These are phyloP conservation scores for Andrena flavipes DNA, from an alignment of 2,888 invertebrate species.

Conservation along the genomic window DNA sequence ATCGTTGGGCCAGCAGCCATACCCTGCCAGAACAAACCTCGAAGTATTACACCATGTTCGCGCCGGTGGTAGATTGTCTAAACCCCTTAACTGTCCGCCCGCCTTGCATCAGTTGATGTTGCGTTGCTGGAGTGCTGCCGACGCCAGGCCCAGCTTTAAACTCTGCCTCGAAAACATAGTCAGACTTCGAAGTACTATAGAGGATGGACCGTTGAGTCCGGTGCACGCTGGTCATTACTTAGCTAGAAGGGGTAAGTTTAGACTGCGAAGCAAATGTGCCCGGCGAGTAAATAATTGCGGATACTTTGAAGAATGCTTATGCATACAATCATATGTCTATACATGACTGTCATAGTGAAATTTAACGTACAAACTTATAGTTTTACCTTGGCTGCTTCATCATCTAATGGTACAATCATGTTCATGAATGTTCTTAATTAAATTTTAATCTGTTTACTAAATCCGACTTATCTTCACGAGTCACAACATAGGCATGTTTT, in stretches of 20 bases:
- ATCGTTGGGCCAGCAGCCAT: conserved; percentile 98
- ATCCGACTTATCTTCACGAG: conserved; percentile 3
- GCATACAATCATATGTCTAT: conserved; percentile 4
- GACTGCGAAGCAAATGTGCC: background rate
- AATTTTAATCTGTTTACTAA: conserved; percentile 21
- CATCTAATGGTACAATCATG: conserved; percentile 31
- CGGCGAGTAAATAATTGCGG: background rate
- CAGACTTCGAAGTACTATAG: conserved; percentile 77
- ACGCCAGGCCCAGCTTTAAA: conserved; percentile 94
- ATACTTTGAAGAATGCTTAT: conserved; percentile 13
- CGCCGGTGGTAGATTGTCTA: conserved; percentile 93
- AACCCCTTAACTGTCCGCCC: conserved; percentile 94
- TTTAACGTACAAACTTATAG: background rate
- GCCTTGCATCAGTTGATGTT: conserved; percentile 93
- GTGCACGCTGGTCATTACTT: conserved; percentile 82
- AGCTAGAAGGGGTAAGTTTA: conserved; percentile 77
- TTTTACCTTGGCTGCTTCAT: conserved; percentile 38
- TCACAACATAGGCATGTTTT: conserved; percentile 36
- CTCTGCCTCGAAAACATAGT: conserved; percentile 89
- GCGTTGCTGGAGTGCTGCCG: conserved; percentile 94
- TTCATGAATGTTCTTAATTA: conserved; percentile 17
- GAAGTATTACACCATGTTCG: conserved; percentile 96
- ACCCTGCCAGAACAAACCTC: conserved; percentile 96
- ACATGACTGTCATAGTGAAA: conserved; percentile 4
- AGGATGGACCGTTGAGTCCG: conserved; percentile 79